A percentile compares a stretch with the other conserved stretches of the same genome.
Evolutionary conservation across 2,888 invertebrate species (phyloP).

Genomic region (Nephrocerus scutellatus): DNA sequence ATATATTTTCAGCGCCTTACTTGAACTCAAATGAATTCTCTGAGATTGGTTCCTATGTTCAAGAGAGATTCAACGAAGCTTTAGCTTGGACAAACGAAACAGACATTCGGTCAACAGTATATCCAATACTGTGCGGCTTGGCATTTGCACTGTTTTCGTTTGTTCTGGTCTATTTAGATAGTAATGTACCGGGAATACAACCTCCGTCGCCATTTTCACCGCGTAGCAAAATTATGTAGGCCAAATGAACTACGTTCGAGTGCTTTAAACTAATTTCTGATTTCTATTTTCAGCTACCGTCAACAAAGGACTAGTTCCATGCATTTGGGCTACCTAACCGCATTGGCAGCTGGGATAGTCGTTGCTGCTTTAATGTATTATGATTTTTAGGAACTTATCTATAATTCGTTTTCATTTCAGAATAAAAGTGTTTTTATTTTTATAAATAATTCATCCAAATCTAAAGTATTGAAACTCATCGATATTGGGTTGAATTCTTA

Average conservation of each 20-base stretch:
- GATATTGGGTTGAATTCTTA: no score
- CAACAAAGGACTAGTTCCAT: conserved; percentile 37
- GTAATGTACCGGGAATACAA: conserved; percentile 53
- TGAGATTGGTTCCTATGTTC: conserved; percentile 28
- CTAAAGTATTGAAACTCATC: no score
- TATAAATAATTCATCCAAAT: no score
- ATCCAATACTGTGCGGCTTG: conserved; percentile 48
- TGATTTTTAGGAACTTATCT: conserved; percentile 27
- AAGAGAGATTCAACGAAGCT: conserved; percentile 27
- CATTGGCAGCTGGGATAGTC: conserved; percentile 48
- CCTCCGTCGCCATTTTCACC: conserved; percentile 56
- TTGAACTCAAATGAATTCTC: conserved; percentile 26
- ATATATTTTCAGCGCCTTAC: conserved; percentile 31
- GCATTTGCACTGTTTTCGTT: conserved; percentile 52
- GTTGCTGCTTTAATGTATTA: conserved; percentile 46
- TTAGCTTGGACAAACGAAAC: conserved; percentile 31
- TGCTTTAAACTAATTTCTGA: conserved; percentile 22
- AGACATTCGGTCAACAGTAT: conserved; percentile 28
- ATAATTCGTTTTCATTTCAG: no score
- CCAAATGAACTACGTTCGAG: conserved; percentile 2
- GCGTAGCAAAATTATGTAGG: conserved; percentile 47
- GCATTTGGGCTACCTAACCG: conserved; percentile 50
- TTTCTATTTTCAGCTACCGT: conserved; percentile 29
- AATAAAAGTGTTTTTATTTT: no score
- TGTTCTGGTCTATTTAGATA: conserved; percentile 57